phyloP scores from a whole-genome alignment of 2,888 invertebrate species.

The Muschampia plurimacula region DNA sequence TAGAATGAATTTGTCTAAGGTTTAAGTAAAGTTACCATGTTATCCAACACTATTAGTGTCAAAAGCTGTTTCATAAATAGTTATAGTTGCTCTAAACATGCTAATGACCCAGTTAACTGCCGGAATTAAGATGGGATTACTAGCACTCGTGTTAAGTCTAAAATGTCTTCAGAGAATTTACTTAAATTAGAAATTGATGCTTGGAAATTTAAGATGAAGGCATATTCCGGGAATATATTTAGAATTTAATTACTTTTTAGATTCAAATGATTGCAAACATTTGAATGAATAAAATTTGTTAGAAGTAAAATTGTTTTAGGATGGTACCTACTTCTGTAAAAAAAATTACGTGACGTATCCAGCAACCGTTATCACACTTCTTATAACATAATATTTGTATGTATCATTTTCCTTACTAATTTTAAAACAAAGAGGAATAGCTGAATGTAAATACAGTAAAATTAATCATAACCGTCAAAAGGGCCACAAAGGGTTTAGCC shows the following conservation, averaged over 20 bases:
- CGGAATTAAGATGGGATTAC: slow-evolving; percentile 18
- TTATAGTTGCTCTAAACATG: slow-evolving; percentile 19
- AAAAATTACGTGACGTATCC: too few species aligned
- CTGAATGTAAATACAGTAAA: neutral
- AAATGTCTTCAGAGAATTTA: slow-evolving; percentile 12
- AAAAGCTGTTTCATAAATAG: slow-evolving; percentile 25
- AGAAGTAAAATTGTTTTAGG: too few species aligned
- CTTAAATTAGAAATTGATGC: neutral
- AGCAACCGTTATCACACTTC: too few species aligned
- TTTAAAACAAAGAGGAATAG: neutral
- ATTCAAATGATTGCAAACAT: too few species aligned
- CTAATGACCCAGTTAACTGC: slow-evolving; percentile 22
- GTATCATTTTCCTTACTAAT: neutral
- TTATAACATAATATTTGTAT: neutral
- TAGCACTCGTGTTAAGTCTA: slow-evolving; percentile 8
- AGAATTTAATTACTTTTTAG: neutral
- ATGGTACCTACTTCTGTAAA: too few species aligned
- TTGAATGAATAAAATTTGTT: too few species aligned
- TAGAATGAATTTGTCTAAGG: neutral
- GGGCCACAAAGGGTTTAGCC: slow-evolving; percentile 2
- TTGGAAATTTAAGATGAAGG: neutral
- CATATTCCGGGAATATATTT: neutral
- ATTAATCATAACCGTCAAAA: slow-evolving; percentile 6
- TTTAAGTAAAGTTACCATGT: slow-evolving; percentile 1
- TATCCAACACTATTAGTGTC: slow-evolving; percentile 10